phyloP scores from a whole-genome alignment of 2,113 vertebrate species.

The Verasper variegatus region DNA sequence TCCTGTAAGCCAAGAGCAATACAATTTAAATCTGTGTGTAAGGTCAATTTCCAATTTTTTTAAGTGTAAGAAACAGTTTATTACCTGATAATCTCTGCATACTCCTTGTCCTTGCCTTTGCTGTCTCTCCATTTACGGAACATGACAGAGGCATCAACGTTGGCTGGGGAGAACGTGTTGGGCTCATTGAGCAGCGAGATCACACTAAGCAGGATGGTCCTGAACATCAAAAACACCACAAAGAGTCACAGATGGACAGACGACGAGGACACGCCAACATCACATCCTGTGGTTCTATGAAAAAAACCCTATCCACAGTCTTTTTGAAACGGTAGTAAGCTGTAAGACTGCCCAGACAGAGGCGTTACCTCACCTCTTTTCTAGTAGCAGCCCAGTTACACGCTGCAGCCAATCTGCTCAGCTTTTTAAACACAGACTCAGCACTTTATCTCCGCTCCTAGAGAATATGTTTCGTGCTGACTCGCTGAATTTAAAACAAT shows the following conservation, averaged over 20 bases:
- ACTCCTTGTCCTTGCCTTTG: constrained; percentile 99
- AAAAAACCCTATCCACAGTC: not conserved
- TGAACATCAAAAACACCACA: constrained; percentile 1
- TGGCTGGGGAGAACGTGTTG: constrained; percentile 98
- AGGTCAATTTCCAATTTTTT: not conserved
- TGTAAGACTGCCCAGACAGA: constrained; percentile 7
- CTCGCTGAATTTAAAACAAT: constrained; percentile 20
- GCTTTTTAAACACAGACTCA: constrained; percentile 38
- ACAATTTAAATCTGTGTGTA: not conserved
- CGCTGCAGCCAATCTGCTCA: constrained; percentile 1
- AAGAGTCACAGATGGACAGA: not conserved
- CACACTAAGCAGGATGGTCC: constrained; percentile 92
- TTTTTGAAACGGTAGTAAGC: constrained; percentile 17
- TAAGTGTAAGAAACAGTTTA: not conserved
- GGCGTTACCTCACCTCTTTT: not conserved
- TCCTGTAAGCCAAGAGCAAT: constrained; percentile 76
- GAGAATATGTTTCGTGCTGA: constrained; percentile 21
- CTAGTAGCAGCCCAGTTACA: constrained; percentile 36
- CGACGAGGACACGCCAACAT: not conserved
- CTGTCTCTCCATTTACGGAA: constrained; percentile 99
- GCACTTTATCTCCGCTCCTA: constrained; percentile 27
- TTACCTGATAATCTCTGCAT: constrained; percentile 97
- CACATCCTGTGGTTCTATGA: not conserved
- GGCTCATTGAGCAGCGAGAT: constrained; percentile 99
- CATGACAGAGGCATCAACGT: constrained; percentile 98